Percentiles rank a stretch among this genome's conserved stretches.
Conservation (phyloP, 2,888 invertebrate genomes). For the Coremacera marginata region DNA sequence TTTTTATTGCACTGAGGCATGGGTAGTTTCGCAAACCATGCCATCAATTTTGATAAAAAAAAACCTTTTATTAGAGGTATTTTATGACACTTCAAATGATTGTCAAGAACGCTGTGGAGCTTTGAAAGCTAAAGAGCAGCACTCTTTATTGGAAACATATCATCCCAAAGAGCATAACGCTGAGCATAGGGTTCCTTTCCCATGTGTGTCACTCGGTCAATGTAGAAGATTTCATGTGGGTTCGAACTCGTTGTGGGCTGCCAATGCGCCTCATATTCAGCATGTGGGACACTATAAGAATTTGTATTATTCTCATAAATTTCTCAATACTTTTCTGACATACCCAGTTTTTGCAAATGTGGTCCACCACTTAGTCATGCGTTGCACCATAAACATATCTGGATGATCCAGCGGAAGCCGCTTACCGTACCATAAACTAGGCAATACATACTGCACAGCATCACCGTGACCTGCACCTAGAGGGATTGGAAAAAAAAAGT, state of each 20-base stretch:
- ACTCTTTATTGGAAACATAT: not conserved
- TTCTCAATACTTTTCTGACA: slow-evolving; percentile 43
- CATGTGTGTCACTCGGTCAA: slow-evolving; percentile 45
- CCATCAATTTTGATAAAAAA: no score
- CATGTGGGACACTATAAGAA: not conserved
- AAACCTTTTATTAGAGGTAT: no score
- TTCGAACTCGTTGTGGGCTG: slow-evolving; percentile 46
- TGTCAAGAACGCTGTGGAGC: no score
- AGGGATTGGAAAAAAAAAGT: not conserved
- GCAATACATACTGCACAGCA: slow-evolving; percentile 60
- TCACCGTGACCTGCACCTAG: slow-evolving; percentile 58
- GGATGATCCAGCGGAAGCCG: slow-evolving; percentile 57
- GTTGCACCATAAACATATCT: slow-evolving; percentile 68
- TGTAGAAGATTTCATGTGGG: slow-evolving; percentile 49
- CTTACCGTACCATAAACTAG: slow-evolving; percentile 53
- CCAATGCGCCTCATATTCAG: slow-evolving; percentile 48
- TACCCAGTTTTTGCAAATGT: slow-evolving; percentile 65
- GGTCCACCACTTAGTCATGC: slow-evolving; percentile 65
- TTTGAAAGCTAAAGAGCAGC: no score
- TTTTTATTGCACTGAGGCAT: no score
- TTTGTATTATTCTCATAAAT: slow-evolving; percentile 21
- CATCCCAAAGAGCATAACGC: slow-evolving; percentile 57
- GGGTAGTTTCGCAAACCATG: no score
- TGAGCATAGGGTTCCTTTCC: slow-evolving; percentile 45
- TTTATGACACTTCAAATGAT: no score